These are phyloP conservation scores for Erebia aethiops DNA, from an alignment of 2,888 invertebrate species.

Conservation along the genomic window DNA sequence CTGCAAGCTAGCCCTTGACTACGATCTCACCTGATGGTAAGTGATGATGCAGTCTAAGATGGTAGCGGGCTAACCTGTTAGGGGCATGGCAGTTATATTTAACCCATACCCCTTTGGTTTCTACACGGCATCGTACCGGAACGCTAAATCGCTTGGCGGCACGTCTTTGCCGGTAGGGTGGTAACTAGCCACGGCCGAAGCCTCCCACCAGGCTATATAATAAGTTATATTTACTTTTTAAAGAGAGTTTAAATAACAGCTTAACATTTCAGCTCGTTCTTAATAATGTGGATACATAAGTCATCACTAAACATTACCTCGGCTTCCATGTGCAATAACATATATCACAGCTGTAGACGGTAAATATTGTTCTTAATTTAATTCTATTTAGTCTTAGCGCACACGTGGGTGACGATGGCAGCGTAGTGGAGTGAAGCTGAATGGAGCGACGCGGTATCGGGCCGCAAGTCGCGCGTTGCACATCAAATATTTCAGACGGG, in stretches of 20 bases:
- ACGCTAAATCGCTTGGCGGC: no score
- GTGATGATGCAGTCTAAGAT: no score
- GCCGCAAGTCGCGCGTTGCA: constrained; percentile 74
- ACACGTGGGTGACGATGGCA: constrained; percentile 62
- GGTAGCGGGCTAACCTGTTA: no score
- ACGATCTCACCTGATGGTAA: no score
- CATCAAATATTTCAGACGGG: constrained; percentile 77
- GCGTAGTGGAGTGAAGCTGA: constrained; percentile 30
- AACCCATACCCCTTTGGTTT: no score
- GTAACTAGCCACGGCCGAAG: no score
- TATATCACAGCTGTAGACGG: constrained; percentile 73
- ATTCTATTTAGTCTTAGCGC: constrained; percentile 69
- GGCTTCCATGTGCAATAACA: constrained; percentile 77
- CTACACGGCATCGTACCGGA: no score
- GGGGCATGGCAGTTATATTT: no score
- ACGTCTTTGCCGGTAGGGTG: no score
- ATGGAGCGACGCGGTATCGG: constrained; percentile 48
- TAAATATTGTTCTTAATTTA: constrained; percentile 83
- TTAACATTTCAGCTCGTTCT: constrained; percentile 41
- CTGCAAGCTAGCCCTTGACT: no score
- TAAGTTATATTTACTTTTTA: constrained; percentile 43
- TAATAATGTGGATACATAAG: constrained; percentile 66
- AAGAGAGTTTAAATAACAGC: constrained; percentile 47
- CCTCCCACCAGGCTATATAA: no score
- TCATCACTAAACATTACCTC: constrained; percentile 73